Base-by-base conservation (phyloP, 2,888 invertebrate genomes). In the Drosophila paramelanica region DNA sequence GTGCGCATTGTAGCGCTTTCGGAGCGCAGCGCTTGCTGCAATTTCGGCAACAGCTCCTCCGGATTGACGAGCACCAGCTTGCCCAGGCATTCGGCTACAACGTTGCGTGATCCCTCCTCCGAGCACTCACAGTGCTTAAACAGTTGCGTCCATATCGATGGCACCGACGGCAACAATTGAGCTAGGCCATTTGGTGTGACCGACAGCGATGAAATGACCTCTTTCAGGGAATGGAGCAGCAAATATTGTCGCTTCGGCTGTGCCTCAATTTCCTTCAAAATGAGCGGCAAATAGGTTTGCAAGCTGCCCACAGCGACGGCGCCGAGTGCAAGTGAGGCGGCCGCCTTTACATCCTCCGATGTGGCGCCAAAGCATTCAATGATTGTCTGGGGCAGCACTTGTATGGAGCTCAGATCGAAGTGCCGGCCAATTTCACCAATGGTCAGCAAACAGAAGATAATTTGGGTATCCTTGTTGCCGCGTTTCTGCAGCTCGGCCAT, bases 101-200 rank as follows among this genome's bases (percentile, higher is more conserved):
- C 99, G 93, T 99, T 99, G 67, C 99, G 95, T 7, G 99, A 99
- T 42, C 99, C 99, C 93, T 99, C 99, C 93, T 99, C 99, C 0
- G 95, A 95, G 91, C 98, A 99, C 92, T 98, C 98, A 87, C 99
- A 98, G 91, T 99, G 98, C 87, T 96, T 95, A 85, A 99, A 97
- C 39, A 99, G 93, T 91, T 98, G 96, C 53, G 95, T 94, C 98
- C 98, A 99, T 88, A 99, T 98, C 62, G 96, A 95, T 65, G 96
- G 96, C 73, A 97, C 96, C 79, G 96, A 97, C 6, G 95, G 96
- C 82, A 96, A 93, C 49, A 97, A 91, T 43, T 96, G 95, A 77
- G 96, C 94, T 5, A 97, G 94, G 20, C 97, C 96, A 82, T 94
- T 94, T 0, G 95, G 94, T 13, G 95, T 95, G 65, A 95, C 94